A percentile compares a stretch with the other conserved stretches of the same genome.
phyloP scores from a whole-genome alignment of 2,113 vertebrate species.

The Bambusicola thoracicus region DNA sequence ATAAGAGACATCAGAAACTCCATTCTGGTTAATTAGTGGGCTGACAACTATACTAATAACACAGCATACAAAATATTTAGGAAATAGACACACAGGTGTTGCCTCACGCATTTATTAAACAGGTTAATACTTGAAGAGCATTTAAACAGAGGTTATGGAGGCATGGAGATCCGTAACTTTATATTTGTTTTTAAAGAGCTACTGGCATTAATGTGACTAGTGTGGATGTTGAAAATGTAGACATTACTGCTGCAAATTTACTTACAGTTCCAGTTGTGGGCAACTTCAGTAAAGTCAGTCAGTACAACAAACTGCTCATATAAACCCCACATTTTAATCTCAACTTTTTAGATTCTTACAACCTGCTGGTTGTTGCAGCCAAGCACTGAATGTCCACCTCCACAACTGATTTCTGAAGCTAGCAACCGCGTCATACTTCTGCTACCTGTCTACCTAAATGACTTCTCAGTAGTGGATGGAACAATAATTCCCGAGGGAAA shows the following conservation, averaged over 20 bases:
- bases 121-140: background rate
- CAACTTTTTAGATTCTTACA: background rate
- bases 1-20: background rate
- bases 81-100: background rate
- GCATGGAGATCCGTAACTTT: background rate
- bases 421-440: background rate
- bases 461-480: background rate
- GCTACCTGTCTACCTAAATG: background rate
- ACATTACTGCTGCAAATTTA: background rate
- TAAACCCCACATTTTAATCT: background rate
- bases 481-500: background rate
- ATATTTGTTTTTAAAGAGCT: background rate
- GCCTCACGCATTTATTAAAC: background rate
- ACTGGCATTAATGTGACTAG: background rate
- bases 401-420: background rate
- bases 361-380: background rate
- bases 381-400: rapidly evolving
- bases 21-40: background rate
- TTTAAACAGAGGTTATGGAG: background rate
- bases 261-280: background rate
- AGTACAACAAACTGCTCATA: background rate
- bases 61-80: background rate
- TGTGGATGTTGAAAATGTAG: background rate
- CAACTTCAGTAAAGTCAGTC: background rate
- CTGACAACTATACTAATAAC: background rate